Evolutionary conservation across 2,888 invertebrate genomes (phyloP).

Genomic region (Clitarchus hookeri): DNA sequence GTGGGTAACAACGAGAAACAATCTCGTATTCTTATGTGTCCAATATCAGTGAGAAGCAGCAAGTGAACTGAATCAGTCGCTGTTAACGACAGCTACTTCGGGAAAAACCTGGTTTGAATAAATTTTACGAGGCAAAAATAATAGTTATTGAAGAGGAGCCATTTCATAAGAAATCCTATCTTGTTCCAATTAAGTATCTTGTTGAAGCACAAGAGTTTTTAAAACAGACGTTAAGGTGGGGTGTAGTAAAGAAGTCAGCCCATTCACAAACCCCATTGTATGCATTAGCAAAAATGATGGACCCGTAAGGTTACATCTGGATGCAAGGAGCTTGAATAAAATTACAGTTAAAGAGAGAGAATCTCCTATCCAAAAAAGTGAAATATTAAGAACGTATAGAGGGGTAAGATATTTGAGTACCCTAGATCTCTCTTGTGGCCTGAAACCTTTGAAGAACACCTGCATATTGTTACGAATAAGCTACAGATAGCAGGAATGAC

Average conservation of each 20-base stretch:
- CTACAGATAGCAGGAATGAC: too few species aligned
- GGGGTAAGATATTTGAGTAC: not conserved
- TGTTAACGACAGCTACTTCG: not conserved
- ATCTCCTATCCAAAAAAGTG: not conserved
- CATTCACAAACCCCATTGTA: not conserved
- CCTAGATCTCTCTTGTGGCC: not conserved
- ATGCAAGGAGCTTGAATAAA: not conserved
- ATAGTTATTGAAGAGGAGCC: too few species aligned
- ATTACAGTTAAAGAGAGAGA: not conserved
- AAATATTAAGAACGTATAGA: not conserved
- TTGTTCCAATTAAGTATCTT: not conserved
- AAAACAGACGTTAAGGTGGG: not conserved
- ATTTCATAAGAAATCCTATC: not conserved
- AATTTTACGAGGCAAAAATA: too few species aligned
- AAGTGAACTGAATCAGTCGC: not conserved
- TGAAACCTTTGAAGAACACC: too few species aligned
- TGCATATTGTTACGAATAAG: too few species aligned
- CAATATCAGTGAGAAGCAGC: not conserved
- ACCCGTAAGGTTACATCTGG: not conserved
- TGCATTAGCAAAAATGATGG: not conserved
- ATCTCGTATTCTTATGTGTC: too few species aligned
- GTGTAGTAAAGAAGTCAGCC: not conserved
- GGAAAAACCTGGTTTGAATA: not conserved
- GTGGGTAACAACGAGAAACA: too few species aligned
- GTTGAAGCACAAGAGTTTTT: not conserved